A percentile compares a stretch with the other conserved stretches of the same genome.
phyloP scores from a whole-genome alignment of 2,888 invertebrate species.

The Pelosia muscerda region DNA sequence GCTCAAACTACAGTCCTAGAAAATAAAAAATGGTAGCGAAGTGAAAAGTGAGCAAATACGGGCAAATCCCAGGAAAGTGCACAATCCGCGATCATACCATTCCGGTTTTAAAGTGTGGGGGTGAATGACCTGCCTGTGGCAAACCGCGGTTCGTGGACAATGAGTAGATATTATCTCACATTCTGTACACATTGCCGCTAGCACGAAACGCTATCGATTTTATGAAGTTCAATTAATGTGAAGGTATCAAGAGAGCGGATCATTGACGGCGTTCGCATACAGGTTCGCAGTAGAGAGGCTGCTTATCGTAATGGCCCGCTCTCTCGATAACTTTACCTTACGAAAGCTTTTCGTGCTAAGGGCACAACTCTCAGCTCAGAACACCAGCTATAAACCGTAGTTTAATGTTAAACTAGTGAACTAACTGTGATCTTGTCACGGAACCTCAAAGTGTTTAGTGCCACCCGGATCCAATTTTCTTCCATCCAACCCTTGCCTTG shows the following conservation, averaged over 20 bases:
- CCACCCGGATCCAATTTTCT: neutral
- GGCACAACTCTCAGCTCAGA: too few species aligned
- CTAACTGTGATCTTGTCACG: neutral
- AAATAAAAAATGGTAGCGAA: neutral
- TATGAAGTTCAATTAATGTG: too few species aligned
- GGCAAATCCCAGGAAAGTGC: neutral
- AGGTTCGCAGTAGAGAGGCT: too few species aligned
- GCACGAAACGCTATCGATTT: too few species aligned
- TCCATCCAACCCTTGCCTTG: too few species aligned
- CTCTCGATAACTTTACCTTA: too few species aligned
- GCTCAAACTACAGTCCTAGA: neutral
- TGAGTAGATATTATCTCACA: neutral
- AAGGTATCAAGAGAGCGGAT: too few species aligned
- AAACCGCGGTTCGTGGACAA: neutral
- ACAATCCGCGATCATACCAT: neutral
- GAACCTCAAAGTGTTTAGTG: neutral
- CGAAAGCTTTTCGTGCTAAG: too few species aligned
- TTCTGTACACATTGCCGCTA: too few species aligned
- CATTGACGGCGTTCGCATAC: too few species aligned
- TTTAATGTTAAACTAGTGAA: neutral
- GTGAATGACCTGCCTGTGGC: neutral
- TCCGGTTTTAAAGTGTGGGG: slow-evolving; percentile 1
- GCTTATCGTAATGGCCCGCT: too few species aligned
- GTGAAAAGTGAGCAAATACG: neutral
- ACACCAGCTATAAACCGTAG: neutral